Conservation (phyloP, 2,888 invertebrate species). For the Lithophane semibrunnea region DNA sequence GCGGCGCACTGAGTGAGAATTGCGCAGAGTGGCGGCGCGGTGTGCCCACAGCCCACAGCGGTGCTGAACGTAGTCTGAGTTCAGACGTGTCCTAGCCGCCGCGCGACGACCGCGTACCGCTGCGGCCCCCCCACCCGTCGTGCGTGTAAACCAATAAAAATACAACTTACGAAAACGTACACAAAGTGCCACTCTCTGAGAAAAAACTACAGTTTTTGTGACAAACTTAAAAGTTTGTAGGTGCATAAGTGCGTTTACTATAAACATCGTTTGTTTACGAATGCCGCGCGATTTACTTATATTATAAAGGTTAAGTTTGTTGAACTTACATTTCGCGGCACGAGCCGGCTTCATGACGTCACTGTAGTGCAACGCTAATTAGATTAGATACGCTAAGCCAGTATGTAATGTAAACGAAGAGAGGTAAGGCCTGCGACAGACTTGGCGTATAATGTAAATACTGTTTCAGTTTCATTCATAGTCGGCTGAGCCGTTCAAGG, state of each 20-base stretch:
- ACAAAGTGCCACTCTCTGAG: conserved; percentile 36
- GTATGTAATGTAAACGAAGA: conserved; percentile 72
- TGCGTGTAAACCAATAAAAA: conserved; percentile 69
- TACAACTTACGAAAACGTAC: conserved; percentile 57
- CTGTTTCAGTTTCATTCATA: conserved; percentile 71
- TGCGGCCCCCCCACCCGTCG: conserved; percentile 68
- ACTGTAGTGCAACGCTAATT: conserved; percentile 82
- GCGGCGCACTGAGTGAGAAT: conserved; percentile 71
- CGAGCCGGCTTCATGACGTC: conserved; percentile 86
- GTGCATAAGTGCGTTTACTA: conserved; percentile 60
- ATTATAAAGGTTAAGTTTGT: conserved; percentile 83
- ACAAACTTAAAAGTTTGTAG: conserved; percentile 26
- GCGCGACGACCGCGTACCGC: conserved; percentile 78
- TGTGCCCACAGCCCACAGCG: conserved; percentile 60
- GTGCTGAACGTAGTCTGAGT: conserved; percentile 70
- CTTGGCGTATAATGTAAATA: conserved; percentile 78
- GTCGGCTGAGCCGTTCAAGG: conserved; percentile 68
- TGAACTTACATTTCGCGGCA: conserved; percentile 85
- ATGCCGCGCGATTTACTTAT: conserved; percentile 65
- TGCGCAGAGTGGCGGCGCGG: conserved; percentile 85
- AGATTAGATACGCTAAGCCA: conserved; percentile 86
- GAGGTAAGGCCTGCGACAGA: conserved; percentile 72
- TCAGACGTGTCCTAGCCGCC: conserved; percentile 81
- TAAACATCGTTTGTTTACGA: conserved; percentile 66
- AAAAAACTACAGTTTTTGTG: conserved; percentile 48